A percentile compares a stretch with the other conserved stretches of the same genome.
These are phyloP conservation scores for Sipha flava DNA, from an alignment of 1,140 invertebrate species.

Conservation along the genomic window DNA sequence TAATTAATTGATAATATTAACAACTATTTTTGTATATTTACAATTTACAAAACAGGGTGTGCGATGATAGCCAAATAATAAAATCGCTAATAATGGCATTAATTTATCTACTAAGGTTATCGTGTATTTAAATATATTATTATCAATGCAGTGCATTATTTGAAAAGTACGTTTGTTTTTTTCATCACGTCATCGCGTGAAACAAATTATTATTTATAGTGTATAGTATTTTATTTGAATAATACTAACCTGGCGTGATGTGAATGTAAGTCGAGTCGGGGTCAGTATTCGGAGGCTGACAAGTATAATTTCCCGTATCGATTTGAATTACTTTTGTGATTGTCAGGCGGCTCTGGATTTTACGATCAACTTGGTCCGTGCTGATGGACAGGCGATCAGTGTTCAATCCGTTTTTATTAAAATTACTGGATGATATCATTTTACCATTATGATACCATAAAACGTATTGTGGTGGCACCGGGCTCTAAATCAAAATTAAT, in stretches of 20 bases:
- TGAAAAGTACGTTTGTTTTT: too few species aligned
- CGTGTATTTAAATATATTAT: too few species aligned
- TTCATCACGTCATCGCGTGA: too few species aligned
- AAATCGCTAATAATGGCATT: too few species aligned
- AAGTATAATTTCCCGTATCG: conserved; percentile 85
- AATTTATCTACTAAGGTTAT: too few species aligned
- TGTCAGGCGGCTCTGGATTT: conserved; percentile 70
- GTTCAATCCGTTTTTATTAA: conserved; percentile 68
- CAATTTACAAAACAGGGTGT: too few species aligned
- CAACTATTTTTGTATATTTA: too few species aligned
- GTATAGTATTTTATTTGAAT: background rate
- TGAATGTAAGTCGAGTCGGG: conserved; percentile 80
- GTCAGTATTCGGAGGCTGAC: conserved; percentile 79
- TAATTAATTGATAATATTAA: too few species aligned
- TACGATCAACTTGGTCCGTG: conserved; percentile 65
- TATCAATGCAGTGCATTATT: too few species aligned
- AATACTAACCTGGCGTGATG: conserved; percentile 68
- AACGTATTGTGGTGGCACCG: conserved; percentile 78
- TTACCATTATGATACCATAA: conserved; percentile 88
- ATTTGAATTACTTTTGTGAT: conserved; percentile 72
- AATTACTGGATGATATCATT: conserved; percentile 54
- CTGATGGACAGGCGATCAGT: conserved; percentile 75
- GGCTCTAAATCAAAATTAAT: conserved; percentile 57
- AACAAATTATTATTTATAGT: too few species aligned
- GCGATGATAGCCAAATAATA: too few species aligned